Evolutionary conservation across 2,113 vertebrate genomes (phyloP), one percentile per base, ranked within the genome.

Genomic region (Poeciliopsis turrubarensis): DNA sequence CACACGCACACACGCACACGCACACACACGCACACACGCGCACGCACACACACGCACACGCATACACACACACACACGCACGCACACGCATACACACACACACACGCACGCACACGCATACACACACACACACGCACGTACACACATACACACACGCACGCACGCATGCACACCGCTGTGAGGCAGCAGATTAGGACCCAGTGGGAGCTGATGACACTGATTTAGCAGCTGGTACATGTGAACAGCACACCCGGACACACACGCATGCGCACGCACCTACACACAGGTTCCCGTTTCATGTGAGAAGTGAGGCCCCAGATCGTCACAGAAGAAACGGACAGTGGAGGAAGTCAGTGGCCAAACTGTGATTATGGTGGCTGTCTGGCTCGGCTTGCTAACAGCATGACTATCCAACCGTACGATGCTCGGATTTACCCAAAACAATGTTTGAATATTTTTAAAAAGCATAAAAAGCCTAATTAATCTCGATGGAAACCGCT

Each of bases 161-260:
- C n/a, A n/a, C n/a, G n/a, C n/a, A n/a, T n/a, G n/a, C 64, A 74
- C 64, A 86, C 68, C 19, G 37, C 84, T 85, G 69, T 72, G 77
- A 87, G 80, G 76, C 71, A 81, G 37, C 68, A 88, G 87, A 92
- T 90, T 87, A 91, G 76, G 82, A 85, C 82, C 80, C 81, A 77
- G 83, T 84, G 70, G 89, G 82, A 68, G 81, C 60, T 66, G 61
- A 71, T 89, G 89, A 92, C 91, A 91, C 88, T 65, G 72, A 86
- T 87, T 87, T 85, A 89, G 86, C 86, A 91, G 87, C 90, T 92
- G 86, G 76, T 86, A 70, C 73, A 89, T 70, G 74, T 80, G 79
- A 87, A 75, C 72, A 68, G 72, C 69, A 57, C 47, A 60, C 3
- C 71, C 70, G 68, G 1, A 72, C 47, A 39, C 47, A 30, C 65